These are phyloP conservation scores for Tenodera sinensis DNA, from an alignment of 2,888 invertebrate genomes.

Conservation along the genomic window DNA sequence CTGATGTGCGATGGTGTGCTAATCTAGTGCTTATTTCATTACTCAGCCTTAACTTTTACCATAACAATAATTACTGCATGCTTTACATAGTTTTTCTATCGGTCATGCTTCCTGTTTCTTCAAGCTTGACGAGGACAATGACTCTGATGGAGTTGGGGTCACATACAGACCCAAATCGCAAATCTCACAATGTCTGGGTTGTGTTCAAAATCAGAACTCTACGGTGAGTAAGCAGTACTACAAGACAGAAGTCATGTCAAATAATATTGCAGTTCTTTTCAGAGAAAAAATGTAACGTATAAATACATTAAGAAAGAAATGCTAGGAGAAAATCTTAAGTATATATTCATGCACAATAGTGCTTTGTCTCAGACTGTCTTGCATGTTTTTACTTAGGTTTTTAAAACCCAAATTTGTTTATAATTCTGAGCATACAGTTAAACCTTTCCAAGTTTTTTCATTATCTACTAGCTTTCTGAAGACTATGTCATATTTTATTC, in stretches of 20 bases:
- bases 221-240: constrained; percentile 59
- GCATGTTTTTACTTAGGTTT: background rate
- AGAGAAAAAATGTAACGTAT: background rate
- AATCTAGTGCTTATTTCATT: background rate
- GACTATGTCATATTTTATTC: too few relatives aligned
- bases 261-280: background rate
- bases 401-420: background rate
- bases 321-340: background rate
- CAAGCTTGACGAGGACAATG: constrained; percentile 52
- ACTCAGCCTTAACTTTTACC: background rate
- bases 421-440: background rate
- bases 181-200: constrained; percentile 65
- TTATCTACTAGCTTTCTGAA: background rate
- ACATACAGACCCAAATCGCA: constrained; percentile 59
- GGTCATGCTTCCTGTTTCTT: constrained; percentile 28
- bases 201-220: constrained; percentile 69
- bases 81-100: constrained; percentile 17
- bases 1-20: background rate
- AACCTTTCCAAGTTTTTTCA: background rate
- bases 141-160: constrained; percentile 56
- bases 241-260: background rate
- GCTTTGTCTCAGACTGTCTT: background rate
- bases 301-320: background rate
- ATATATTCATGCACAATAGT: background rate
- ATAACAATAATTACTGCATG: constrained; percentile 15